Evolutionary conservation across 2,797 vertebrate species (phyloP), one percentile per base, ranked within the genome.

Genomic region (Cyprinella venusta): DNA sequence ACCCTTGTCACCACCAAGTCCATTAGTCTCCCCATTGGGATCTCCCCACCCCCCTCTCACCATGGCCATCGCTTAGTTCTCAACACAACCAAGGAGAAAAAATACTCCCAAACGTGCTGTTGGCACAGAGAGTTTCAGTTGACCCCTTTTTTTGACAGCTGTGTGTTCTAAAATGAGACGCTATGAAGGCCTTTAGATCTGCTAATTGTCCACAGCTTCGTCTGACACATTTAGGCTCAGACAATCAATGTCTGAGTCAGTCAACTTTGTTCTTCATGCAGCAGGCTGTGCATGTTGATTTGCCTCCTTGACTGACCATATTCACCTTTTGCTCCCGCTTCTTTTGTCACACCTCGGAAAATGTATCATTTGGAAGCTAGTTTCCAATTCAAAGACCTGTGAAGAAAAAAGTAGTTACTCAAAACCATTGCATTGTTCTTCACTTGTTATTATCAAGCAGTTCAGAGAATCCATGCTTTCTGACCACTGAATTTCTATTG

Each of bases 21-120:
- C 96, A 87, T 97, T 96, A 59, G 96, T 95, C 91, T 96, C 96
- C 76, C 96, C 96, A 82, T 96, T 96, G 86, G 97, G 95, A 92
- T 97, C 96, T 91, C 96, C 96, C 97, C 97, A 97, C 90, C 96
- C 96, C 88, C 96, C 96, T 92, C 96, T 95, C 94, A 97, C 96
- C 96, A 97, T 97, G 95, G 97, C 97, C 97, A 98, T 98, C 89
- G 92, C 95, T 94, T 88, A 92, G 93, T 94, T 89, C 86, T 87
- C 87, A 84, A 89, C 89, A 91, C 92, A 88, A 56, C 56, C 48
- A 24, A 65, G 52, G 65, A 78, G n/a, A 76, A 71, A 79, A 74
- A 42, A 79, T 15, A 68, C 59, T 50, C 54, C 75, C 48, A 83
- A 72, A 38, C 16, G 24, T 72, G 48, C 68, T 56, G 56, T 40